Evolutionary conservation across 2,797 vertebrate species (phyloP), one percentile per base, ranked within the genome.

Genomic region (Myotis pilosus): DNA sequence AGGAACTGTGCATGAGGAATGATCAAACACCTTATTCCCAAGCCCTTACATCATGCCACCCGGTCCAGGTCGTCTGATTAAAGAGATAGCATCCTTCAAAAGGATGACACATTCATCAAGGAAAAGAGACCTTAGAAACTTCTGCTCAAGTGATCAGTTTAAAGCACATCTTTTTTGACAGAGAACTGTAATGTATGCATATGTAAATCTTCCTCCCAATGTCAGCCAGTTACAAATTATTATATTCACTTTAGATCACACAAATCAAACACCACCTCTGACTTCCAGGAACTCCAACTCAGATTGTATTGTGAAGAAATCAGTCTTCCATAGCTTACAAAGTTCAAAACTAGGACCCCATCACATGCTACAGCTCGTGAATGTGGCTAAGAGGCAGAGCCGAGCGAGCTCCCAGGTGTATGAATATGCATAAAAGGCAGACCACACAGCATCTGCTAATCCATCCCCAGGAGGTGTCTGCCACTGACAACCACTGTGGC

Each of bases 201-300:
- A 68, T 76, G 75, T 60, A 75, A 82, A 71, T 68, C n/a, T 85
- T n/a, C 62, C 41, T 79, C 25, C 47, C 57, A 66, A 68, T 81
- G 92, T 88, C 53, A 87, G 28, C 7, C 55, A 84, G 38, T 49
- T 12, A 74, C 28, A 78, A 66, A 87, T 79, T 33, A 87, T 41
- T 60, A 2, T 44, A 19, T 49, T n/a, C 22, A n/a, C n/a, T 49
- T 78, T 57, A 60, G 53, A 62, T 78, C 22, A 17, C 5, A 55
- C 5, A 57, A 81, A 60, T 76, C 62, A 69, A 82, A 79, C 4
- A 38, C 68, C 12, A 44, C 57, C 30, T 89, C 49, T 69, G 80
- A 89, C 25, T 78, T 69, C 82, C n/a, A 79, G 23, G 9, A 13
- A 47, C 4, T 51, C 64, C 75, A 86, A 71, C 12, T 23, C 57